Percentiles rank a stretch among this genome's conserved stretches.
phyloP scores from a whole-genome alignment of 2,113 vertebrate genomes.

The Origma solitaria region DNA sequence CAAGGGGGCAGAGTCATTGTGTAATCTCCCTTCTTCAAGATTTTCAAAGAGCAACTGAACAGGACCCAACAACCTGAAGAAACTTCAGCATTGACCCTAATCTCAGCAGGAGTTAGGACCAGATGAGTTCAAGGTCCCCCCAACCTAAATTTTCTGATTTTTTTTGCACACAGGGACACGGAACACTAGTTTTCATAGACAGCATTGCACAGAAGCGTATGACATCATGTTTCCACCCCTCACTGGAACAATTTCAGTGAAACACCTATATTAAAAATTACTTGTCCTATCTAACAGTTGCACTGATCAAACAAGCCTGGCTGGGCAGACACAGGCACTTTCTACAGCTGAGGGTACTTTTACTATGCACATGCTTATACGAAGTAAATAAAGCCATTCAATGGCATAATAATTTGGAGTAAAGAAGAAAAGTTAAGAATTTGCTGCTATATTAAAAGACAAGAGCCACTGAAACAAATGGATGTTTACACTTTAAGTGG shows the following conservation, averaged over 20 bases:
- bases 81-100: not conserved
- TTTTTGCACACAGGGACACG: not conserved
- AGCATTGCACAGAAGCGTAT: not conserved
- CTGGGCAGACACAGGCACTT: not conserved
- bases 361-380: not conserved
- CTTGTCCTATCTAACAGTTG: not conserved
- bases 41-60: not conserved
- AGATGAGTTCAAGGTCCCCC: not conserved
- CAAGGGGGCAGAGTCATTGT: not conserved
- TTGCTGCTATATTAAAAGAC: not conserved
- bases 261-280: not conserved
- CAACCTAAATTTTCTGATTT: not conserved
- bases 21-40: not conserved
- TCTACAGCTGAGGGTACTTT: not conserved
- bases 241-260: not conserved
- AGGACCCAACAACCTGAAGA: not conserved
- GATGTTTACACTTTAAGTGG: not conserved
- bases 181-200: not conserved
- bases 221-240: fast-evolving
- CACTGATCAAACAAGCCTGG: not conserved
- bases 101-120: not conserved
- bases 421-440: not conserved
- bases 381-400: not conserved
- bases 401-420: not conserved
- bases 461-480: not conserved